Conservation (phyloP, 2,888 invertebrate species). For the Neuroscelio doddi region DNA sequence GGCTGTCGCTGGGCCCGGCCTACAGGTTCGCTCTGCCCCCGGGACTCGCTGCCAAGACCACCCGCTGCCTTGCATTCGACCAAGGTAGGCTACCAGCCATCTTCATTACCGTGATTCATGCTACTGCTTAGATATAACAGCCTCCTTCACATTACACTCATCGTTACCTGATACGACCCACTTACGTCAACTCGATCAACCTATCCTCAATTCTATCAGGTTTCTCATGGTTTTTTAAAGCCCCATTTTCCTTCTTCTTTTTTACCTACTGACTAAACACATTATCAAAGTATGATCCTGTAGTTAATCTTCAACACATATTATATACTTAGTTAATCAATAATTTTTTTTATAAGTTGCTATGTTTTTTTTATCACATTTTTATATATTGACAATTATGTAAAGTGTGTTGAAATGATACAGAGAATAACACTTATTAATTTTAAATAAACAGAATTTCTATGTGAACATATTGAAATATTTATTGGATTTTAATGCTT, state of each 20-base stretch:
- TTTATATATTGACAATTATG: too few species aligned
- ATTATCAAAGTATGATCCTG: too few species aligned
- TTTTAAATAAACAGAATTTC: too few species aligned
- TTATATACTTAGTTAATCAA: too few species aligned
- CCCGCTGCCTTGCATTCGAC: constrained; percentile 72
- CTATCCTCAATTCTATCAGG: neutral
- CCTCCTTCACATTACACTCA: constrained; percentile 8
- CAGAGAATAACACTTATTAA: too few species aligned
- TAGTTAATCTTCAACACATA: too few species aligned
- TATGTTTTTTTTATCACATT: too few species aligned
- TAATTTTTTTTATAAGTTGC: too few species aligned
- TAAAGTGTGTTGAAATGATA: too few species aligned
- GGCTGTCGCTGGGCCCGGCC: constrained; percentile 72
- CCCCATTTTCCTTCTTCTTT: neutral
- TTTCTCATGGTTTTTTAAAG: too few species aligned
- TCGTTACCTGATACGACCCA: constrained; percentile 4
- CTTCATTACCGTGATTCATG: constrained; percentile 55
- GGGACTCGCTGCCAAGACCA: constrained; percentile 72
- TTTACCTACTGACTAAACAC: neutral
- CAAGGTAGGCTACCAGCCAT: constrained; percentile 72
- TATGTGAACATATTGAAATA: too few species aligned
- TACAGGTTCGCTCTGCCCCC: constrained; percentile 73
- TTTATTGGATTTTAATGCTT: too few species aligned
- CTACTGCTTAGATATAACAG: constrained; percentile 25
- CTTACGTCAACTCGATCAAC: neutral